Conservation (phyloP, 2,888 invertebrate species). For the Dicroscelio sp. region DNA sequence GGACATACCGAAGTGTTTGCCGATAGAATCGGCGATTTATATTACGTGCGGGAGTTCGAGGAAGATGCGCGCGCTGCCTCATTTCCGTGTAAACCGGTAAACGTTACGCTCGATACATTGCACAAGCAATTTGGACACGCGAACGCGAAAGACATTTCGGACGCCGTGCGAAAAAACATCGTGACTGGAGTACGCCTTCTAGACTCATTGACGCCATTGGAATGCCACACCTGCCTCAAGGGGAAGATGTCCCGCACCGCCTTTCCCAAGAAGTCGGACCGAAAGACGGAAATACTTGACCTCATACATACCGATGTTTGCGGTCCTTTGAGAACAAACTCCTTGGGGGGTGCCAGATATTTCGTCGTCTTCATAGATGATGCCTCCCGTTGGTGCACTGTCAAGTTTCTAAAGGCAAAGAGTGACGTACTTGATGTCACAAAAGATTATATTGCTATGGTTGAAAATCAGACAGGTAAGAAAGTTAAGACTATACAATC, state of each 20-base stretch:
- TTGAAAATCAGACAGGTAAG: slow-evolving; percentile 11
- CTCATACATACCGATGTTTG: slow-evolving; percentile 50
- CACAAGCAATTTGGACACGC: slow-evolving; percentile 25
- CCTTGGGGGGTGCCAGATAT: slow-evolving; percentile 31
- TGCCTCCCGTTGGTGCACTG: slow-evolving; percentile 20
- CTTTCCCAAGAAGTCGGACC: slow-evolving; percentile 34
- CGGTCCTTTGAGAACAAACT: background rate
- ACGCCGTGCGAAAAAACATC: slow-evolving; percentile 9
- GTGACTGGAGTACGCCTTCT: background rate
- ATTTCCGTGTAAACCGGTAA: too few relatives aligned
- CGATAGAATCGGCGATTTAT: slow-evolving; percentile 6
- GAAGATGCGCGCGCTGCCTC: background rate
- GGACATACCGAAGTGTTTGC: background rate
- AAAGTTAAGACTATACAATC: slow-evolving; percentile 24
- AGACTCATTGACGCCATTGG: background rate
- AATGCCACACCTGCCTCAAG: background rate
- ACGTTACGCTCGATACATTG: slow-evolving; percentile 19
- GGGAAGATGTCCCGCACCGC: slow-evolving; percentile 36
- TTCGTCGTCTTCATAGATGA: slow-evolving; percentile 27
- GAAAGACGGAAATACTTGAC: slow-evolving; percentile 29
- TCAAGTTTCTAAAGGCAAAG: slow-evolving; percentile 19
- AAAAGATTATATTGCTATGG: background rate
- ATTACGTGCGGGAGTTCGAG: slow-evolving; percentile 8
- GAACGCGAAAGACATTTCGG: slow-evolving; percentile 14
- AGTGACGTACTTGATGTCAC: slow-evolving; percentile 13